A percentile compares a stretch with the other conserved stretches of the same genome.
Evolutionary conservation across 2,888 invertebrate species (phyloP).

Genomic region (Cecidostiba fungosa): DNA sequence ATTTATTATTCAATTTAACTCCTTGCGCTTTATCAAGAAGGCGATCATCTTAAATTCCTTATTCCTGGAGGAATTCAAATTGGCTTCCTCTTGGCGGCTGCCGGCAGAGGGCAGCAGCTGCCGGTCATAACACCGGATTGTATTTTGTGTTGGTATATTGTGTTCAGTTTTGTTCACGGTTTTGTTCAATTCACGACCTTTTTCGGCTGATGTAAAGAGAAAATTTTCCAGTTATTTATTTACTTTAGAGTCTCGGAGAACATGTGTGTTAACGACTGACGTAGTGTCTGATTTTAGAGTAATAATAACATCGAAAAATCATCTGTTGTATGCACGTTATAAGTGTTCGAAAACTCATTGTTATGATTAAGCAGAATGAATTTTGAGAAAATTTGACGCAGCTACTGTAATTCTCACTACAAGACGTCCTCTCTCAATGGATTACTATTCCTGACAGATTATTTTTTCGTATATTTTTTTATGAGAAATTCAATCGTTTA

Average conservation of each 20-base stretch:
- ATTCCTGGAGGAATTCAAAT: no score
- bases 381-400: neutral
- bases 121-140: no score
- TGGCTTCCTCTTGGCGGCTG: no score
- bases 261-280: neutral
- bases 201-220: neutral
- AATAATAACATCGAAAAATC: neutral
- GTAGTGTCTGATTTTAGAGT: neutral
- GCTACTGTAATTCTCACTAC: neutral
- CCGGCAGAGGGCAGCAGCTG: no score
- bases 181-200: neutral
- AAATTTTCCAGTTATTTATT: neutral
- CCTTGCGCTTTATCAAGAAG: no score
- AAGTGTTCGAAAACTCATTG: neutral
- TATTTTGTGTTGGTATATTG: no score
- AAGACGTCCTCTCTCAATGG: neutral
- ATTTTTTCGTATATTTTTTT: neutral
- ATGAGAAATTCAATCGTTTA: neutral
- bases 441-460: slow-evolving; percentile 22
- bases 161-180: no score
- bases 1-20: no score
- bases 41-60: no score
- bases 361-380: neutral
- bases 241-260: neutral
- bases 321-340: neutral